Percentiles rank a stretch among this genome's conserved stretches.
Conservation (phyloP, 2,797 vertebrate genomes). For the Xenops minutus region DNA sequence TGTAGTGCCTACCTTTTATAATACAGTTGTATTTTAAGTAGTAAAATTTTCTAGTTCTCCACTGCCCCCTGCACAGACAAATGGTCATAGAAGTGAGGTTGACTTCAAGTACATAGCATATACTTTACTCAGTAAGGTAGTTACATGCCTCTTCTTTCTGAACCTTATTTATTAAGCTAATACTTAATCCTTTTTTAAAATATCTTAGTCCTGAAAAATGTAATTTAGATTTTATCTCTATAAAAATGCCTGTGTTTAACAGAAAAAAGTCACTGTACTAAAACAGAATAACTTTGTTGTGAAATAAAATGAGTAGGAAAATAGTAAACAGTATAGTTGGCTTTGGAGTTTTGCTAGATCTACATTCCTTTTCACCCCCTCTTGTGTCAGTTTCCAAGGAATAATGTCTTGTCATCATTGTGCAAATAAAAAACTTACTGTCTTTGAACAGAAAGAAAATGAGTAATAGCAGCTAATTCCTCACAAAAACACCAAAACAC, state of each 20-base stretch:
- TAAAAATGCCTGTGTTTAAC: background rate
- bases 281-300: background rate
- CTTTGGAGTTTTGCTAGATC: background rate
- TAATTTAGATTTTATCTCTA: background rate
- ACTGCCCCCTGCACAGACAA: background rate
- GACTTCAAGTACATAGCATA: rapidly evolving
- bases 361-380: background rate
- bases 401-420: background rate
- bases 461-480: background rate
- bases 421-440: background rate
- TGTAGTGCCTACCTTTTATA: background rate
- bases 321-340: background rate
- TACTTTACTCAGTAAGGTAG: background rate
- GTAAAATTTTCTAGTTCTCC: background rate
- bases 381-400: background rate
- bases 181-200: background rate
- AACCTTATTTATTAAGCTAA: background rate
- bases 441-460: background rate
- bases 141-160: background rate
- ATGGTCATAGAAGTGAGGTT: background rate
- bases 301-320: background rate
- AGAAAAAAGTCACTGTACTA: background rate
- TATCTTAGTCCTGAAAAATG: background rate
- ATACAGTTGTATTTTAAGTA: background rate
- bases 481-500: background rate